A percentile compares a stretch with the other conserved stretches of the same genome.
These are phyloP conservation scores for Bufo bufo DNA, from an alignment of 2,113 vertebrate genomes.

Conservation along the genomic window DNA sequence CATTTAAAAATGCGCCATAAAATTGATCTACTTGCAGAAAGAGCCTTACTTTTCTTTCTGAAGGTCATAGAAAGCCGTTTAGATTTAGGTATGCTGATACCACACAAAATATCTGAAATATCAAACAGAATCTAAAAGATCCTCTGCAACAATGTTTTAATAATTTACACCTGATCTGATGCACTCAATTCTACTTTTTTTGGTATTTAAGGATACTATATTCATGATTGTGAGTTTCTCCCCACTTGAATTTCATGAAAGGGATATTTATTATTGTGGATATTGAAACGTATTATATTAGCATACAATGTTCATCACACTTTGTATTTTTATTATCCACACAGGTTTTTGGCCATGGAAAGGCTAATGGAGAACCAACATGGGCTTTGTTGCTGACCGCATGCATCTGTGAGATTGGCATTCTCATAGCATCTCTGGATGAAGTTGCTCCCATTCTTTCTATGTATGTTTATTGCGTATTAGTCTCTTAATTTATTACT, in stretches of 20 bases:
- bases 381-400: conserved; percentile 96
- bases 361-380: conserved; percentile 96
- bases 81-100: too few species aligned
- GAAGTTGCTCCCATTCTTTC: conserved; percentile 96
- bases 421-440: conserved; percentile 96
- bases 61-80: too few species aligned
- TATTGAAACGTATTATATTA: not conserved
- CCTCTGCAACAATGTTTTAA: too few species aligned
- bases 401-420: conserved; percentile 95
- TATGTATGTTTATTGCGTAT: conserved; percentile 79
- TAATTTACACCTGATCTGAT: too few species aligned
- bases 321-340: not conserved
- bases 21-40: too few species aligned
- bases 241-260: not conserved
- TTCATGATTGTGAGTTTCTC: not conserved
- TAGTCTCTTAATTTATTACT: not conserved
- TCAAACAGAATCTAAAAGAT: too few species aligned
- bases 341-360: conserved; percentile 95
- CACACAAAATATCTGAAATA: too few species aligned
- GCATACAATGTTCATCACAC: not conserved
- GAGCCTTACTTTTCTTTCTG: too few species aligned
- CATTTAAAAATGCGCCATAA: too few species aligned
- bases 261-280: not conserved
- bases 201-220: too few species aligned
- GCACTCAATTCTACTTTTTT: too few species aligned